Evolutionary conservation across 2,797 vertebrate species (phyloP).

Genomic region (Thalassophryne amazonica): DNA sequence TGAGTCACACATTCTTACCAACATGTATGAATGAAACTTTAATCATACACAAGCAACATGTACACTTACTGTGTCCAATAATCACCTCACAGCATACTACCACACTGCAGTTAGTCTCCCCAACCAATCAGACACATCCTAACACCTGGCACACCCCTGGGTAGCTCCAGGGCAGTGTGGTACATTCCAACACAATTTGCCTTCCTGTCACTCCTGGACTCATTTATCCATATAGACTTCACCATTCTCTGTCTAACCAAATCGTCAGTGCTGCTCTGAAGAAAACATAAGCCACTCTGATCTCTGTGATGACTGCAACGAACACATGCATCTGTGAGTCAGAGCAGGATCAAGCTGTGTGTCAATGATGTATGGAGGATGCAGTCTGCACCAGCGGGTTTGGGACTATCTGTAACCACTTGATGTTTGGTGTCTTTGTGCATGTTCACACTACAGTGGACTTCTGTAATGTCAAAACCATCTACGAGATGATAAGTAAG

Average conservation of each 20-base stretch:
- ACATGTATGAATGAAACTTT: neutral
- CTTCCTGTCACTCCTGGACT: conserved; percentile 42
- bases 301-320: conserved; percentile 17
- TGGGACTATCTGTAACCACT: conserved; percentile 46
- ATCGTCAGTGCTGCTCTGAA: conserved; percentile 26
- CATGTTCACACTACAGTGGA: conserved; percentile 27
- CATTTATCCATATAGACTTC: conserved; percentile 11
- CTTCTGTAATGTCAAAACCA: conserved; percentile 33
- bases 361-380: conserved; percentile 62
- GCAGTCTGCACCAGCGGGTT: conserved; percentile 50
- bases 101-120: conserved; percentile 15
- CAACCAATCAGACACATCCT: conserved; percentile 9
- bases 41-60: neutral
- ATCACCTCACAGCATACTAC: conserved; percentile 2
- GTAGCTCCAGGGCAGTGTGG: conserved; percentile 64
- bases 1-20: neutral
- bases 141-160: conserved; percentile 55
- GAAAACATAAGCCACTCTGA: conserved; percentile 53
- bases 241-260: conserved; percentile 25
- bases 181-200: conserved; percentile 70
- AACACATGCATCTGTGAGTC: conserved; percentile 37
- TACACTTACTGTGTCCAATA: neutral
- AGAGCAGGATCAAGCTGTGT: conserved; percentile 49
- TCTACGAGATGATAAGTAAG: conserved; percentile 48
- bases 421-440: conserved; percentile 30